Conservation (phyloP, 2,113 vertebrate species). For the Platichthys stellatus region DNA sequence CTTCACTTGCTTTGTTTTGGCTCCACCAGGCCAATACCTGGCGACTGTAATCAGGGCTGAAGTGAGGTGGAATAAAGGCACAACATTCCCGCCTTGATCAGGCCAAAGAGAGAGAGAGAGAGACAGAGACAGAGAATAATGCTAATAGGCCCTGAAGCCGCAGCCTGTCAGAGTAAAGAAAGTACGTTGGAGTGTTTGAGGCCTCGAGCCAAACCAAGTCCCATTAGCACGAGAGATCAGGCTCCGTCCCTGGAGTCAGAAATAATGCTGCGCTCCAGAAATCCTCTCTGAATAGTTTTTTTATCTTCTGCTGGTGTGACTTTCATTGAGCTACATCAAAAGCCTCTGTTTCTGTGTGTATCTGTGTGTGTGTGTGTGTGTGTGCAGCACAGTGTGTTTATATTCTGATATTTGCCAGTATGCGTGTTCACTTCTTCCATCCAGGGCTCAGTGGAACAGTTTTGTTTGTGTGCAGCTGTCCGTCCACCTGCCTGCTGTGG, state of each 20-base stretch:
- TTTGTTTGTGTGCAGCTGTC: conserved; percentile 1
- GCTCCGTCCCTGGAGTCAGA: conserved; percentile 26
- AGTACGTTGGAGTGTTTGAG: conserved; percentile 8
- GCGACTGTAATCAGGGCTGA: conserved; percentile 45
- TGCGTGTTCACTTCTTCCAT: not conserved
- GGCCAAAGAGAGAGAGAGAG: conserved; percentile 7
- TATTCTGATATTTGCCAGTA: not conserved
- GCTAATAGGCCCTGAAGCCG: conserved; percentile 33
- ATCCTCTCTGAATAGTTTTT: conserved; percentile 11
- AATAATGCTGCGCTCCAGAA: conserved; percentile 12
- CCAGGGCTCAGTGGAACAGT: not conserved
- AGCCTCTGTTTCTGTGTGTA: not conserved
- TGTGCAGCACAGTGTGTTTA: not conserved
- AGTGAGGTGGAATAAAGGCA: conserved; percentile 12
- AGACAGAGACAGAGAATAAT: not conserved
- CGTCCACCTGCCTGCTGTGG: not conserved
- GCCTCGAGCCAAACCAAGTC: conserved; percentile 44
- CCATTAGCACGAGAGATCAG: conserved; percentile 33
- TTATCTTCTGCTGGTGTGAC: conserved; percentile 27
- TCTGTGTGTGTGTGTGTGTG: not conserved
- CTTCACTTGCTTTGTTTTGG: conserved; percentile 47
- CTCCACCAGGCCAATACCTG: conserved; percentile 35
- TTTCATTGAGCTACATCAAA: conserved; percentile 28
- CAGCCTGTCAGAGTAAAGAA: conserved; percentile 29
- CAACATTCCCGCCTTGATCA: not conserved